These are phyloP conservation scores for Aphidius gifuensis DNA, from an alignment of 1,140 invertebrate genomes.

Conservation along the genomic window DNA sequence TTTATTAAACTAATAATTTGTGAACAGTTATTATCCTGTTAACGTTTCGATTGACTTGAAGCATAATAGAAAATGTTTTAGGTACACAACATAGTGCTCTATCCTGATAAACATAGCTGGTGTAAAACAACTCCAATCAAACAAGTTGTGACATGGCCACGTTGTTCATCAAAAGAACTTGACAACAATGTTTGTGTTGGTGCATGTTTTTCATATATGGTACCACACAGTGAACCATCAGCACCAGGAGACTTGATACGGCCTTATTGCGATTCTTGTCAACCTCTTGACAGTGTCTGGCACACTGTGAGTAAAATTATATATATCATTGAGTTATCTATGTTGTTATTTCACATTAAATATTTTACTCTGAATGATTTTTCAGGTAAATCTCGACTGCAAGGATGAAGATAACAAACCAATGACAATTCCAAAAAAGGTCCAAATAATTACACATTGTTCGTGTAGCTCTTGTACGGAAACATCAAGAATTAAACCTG, in stretches of 20 bases:
- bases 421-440: conserved; percentile 59
- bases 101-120: conserved; percentile 69
- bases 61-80: conserved; percentile 32
- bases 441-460: conserved; percentile 66
- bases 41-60: too few relatives aligned
- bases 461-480: conserved; percentile 61
- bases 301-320: conserved; percentile 56
- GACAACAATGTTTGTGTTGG: conserved; percentile 70
- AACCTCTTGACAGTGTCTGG: conserved; percentile 62
- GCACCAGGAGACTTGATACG: conserved; percentile 64
- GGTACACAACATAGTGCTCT: conserved; percentile 68
- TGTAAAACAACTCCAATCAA: conserved; percentile 66
- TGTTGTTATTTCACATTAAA: background rate
- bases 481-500: conserved; percentile 48
- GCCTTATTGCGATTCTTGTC: conserved; percentile 69
- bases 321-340: background rate
- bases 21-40: too few relatives aligned
- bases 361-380: background rate
- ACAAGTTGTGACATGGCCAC: conserved; percentile 62
- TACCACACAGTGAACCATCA: conserved; percentile 64
- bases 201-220: conserved; percentile 68
- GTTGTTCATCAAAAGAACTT: conserved; percentile 62
- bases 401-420: conserved; percentile 56
- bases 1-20: background rate
- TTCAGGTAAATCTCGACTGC: conserved; percentile 60